phyloP scores from a whole-genome alignment of 2,113 vertebrate genomes.

The Hypanus sabinus region DNA sequence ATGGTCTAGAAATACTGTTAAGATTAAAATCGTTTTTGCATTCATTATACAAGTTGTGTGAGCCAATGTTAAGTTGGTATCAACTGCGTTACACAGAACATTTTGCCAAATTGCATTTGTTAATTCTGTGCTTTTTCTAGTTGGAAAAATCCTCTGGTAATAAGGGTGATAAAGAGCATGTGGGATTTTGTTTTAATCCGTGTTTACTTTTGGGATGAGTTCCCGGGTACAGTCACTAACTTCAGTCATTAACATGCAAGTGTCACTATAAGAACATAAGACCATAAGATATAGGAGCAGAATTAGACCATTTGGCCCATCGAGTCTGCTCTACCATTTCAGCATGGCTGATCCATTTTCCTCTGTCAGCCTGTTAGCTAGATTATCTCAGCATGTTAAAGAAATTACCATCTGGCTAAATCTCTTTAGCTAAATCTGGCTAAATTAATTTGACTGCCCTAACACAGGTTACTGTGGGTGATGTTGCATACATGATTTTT shows the following conservation, averaged over 20 bases:
- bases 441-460: not conserved
- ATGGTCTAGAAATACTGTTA: not conserved
- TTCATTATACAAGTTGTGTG: not conserved
- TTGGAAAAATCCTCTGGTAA: not conserved
- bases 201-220: not conserved
- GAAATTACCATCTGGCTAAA: not conserved
- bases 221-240: not conserved
- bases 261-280: not conserved
- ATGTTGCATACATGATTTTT: not conserved
- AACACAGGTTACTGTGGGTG: not conserved
- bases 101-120: not conserved
- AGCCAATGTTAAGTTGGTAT: not conserved
- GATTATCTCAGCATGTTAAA: not conserved
- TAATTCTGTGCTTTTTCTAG: constrained; percentile 11
- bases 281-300: too few species aligned
- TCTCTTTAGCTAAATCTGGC: too few species aligned
- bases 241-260: not conserved
- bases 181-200: not conserved
- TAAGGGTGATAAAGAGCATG: too few species aligned
- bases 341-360: too few species aligned
- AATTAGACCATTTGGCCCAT: too few species aligned
- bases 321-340: too few species aligned
- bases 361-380: not conserved
- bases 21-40: not conserved
- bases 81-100: not conserved